These are phyloP conservation scores for Prostheceraeus crozeri DNA, from an alignment of 2,888 invertebrate genomes.

Conservation along the genomic window DNA sequence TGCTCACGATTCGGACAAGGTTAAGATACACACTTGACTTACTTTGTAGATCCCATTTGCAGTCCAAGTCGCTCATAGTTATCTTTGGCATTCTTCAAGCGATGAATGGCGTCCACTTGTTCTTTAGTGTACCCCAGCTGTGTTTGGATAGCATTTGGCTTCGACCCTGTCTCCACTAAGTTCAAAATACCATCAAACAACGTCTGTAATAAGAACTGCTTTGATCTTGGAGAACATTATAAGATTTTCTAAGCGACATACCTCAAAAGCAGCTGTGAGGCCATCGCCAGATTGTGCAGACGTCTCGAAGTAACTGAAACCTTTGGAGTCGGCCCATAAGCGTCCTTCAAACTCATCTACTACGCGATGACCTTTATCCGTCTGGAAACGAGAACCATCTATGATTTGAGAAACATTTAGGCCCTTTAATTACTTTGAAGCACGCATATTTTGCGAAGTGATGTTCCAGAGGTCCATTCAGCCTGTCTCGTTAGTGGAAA, in stretches of 20 bases:
- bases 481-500: no score
- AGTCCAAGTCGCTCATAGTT: slow-evolving; percentile 55
- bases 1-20: no score
- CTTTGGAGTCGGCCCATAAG: slow-evolving; percentile 53
- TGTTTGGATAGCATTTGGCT: slow-evolving; percentile 46
- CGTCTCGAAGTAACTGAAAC: slow-evolving; percentile 56
- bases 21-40: slow-evolving; percentile 41
- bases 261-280: slow-evolving; percentile 55
- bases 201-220: slow-evolving; percentile 43
- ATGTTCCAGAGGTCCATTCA: no score
- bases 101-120: slow-evolving; percentile 56
- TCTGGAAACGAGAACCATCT: slow-evolving; percentile 43
- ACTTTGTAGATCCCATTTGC: slow-evolving; percentile 49
- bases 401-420: no score
- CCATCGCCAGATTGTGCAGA: slow-evolving; percentile 56
- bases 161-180: slow-evolving; percentile 53
- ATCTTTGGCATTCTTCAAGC: slow-evolving; percentile 52
- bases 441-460: no score
- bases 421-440: no score
- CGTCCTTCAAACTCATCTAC: slow-evolving; percentile 54
- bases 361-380: slow-evolving; percentile 47
- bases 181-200: slow-evolving; percentile 53
- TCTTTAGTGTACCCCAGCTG: slow-evolving; percentile 56
- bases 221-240: neutral
- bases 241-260: slow-evolving; percentile 36